Conservation (phyloP, 2,797 vertebrate genomes). For the Argya squamiceps region DNA sequence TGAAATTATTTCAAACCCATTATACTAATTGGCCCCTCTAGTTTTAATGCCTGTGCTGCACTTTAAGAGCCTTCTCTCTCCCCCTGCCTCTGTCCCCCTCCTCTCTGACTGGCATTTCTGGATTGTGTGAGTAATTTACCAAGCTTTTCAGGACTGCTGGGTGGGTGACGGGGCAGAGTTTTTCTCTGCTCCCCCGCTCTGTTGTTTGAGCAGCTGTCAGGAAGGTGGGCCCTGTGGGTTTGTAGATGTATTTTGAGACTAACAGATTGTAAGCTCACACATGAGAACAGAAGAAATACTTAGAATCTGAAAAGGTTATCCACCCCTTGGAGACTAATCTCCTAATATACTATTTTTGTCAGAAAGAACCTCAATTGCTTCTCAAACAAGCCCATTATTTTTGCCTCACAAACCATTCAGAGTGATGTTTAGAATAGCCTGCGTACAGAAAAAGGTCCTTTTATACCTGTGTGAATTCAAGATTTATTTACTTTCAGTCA, state of each 20-base stretch:
- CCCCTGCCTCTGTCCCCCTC: neutral
- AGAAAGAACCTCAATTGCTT: slow-evolving; percentile 68
- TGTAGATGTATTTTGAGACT: slow-evolving; percentile 70
- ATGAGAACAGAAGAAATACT: slow-evolving; percentile 63
- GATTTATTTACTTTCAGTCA: slow-evolving; percentile 57
- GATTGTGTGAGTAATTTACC: slow-evolving; percentile 47
- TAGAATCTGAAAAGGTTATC: slow-evolving; percentile 70
- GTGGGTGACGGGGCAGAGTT: neutral
- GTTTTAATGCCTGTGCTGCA: slow-evolving; percentile 8
- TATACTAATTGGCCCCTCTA: slow-evolving; percentile 72
- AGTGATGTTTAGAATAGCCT: slow-evolving; percentile 67
- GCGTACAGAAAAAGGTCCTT: slow-evolving; percentile 57
- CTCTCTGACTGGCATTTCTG: slow-evolving; percentile 29
- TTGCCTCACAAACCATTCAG: slow-evolving; percentile 62
- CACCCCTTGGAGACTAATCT: slow-evolving; percentile 71
- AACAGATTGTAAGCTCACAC: slow-evolving; percentile 63
- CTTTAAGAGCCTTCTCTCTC: slow-evolving; percentile 23
- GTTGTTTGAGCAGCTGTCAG: slow-evolving; percentile 71
- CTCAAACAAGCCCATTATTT: slow-evolving; percentile 63
- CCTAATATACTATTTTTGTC: slow-evolving; percentile 69
- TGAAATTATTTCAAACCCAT: slow-evolving; percentile 73
- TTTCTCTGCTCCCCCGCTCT: slow-evolving; percentile 41
- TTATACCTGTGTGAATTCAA: slow-evolving; percentile 52
- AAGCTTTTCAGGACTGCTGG: slow-evolving; percentile 61
- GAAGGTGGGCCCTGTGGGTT: slow-evolving; percentile 63